These are phyloP conservation scores for Gulo gulo DNA, from an alignment of 2,113 vertebrate genomes.

Conservation along the genomic window DNA sequence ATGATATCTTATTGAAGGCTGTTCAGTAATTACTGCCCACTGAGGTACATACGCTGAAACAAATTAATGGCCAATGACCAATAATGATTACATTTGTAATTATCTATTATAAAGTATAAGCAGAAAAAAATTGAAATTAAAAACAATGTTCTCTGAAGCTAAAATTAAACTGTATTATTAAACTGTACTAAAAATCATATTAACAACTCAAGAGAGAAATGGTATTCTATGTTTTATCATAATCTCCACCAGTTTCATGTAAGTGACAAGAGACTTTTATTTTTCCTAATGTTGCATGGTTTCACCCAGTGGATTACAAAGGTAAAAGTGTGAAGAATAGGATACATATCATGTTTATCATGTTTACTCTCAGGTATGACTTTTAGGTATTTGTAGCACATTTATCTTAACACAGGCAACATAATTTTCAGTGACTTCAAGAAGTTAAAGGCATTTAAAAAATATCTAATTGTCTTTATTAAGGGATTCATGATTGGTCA, in stretches of 20 bases:
- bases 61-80: conserved; percentile 89
- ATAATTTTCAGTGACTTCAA: background rate
- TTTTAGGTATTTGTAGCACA: conserved; percentile 1
- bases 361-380: background rate
- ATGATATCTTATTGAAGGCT: conserved; percentile 85
- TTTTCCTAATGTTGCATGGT: conserved; percentile 45
- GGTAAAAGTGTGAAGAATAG: background rate
- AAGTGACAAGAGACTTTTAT: background rate
- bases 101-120: conserved; percentile 80
- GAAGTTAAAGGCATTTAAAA: background rate
- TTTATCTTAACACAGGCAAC: background rate
- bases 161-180: conserved; percentile 73
- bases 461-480: background rate
- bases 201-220: conserved; percentile 63
- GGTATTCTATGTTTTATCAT: conserved; percentile 48
- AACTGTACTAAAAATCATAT: conserved; percentile 66
- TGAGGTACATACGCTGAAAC: conserved; percentile 83
- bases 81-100: conserved; percentile 85
- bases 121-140: conserved; percentile 77
- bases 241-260: background rate
- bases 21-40: conserved; percentile 85
- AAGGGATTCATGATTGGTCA: background rate
- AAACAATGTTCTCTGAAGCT: conserved; percentile 72
- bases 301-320: background rate
- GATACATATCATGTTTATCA: background rate